Conservation (phyloP, 2,888 invertebrate genomes). For the Drosophila paucipuncta region DNA sequence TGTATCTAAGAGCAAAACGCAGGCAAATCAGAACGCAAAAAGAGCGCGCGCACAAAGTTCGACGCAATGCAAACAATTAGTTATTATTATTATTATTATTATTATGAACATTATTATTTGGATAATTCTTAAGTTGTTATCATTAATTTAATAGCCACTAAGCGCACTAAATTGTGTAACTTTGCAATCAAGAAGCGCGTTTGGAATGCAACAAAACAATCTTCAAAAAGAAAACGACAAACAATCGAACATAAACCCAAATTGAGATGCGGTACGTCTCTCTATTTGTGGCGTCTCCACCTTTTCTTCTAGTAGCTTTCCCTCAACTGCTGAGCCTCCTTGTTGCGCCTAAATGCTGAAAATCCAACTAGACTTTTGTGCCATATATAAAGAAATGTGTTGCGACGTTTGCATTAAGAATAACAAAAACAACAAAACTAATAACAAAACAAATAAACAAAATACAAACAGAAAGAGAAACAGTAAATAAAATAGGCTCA, state of each 20-base stretch:
- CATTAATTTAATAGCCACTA: conserved; percentile 70
- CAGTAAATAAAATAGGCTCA: conserved; percentile 47
- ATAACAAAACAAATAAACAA: conserved; percentile 15
- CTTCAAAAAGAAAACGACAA: conserved; percentile 7
- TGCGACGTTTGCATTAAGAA: conserved; percentile 49
- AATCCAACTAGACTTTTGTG: conserved; percentile 75
- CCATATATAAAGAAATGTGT: conserved; percentile 66
- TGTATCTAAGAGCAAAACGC: conserved; percentile 11
- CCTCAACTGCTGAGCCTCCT: conserved; percentile 35
- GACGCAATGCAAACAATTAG: conserved; percentile 62
- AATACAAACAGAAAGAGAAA: conserved; percentile 11
- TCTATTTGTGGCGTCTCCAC: conserved; percentile 37
- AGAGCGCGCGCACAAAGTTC: conserved; percentile 48
- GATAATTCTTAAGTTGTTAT: conserved; percentile 74
- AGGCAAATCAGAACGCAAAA: conserved; percentile 32
- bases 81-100: conserved; percentile 59
- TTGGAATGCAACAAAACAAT: conserved; percentile 40
- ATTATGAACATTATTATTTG: conserved; percentile 69
- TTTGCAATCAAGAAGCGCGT: conserved; percentile 53
- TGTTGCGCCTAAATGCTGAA: conserved; percentile 57
- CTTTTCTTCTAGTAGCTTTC: conserved; percentile 49
- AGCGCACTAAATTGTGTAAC: conserved; percentile 48
- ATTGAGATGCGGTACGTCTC: conserved; percentile 42
- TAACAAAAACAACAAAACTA: conserved; percentile 29
- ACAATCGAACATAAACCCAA: conserved; percentile 10